Conservation (phyloP, 2,113 vertebrate species). For the Antigone vipio region DNA sequence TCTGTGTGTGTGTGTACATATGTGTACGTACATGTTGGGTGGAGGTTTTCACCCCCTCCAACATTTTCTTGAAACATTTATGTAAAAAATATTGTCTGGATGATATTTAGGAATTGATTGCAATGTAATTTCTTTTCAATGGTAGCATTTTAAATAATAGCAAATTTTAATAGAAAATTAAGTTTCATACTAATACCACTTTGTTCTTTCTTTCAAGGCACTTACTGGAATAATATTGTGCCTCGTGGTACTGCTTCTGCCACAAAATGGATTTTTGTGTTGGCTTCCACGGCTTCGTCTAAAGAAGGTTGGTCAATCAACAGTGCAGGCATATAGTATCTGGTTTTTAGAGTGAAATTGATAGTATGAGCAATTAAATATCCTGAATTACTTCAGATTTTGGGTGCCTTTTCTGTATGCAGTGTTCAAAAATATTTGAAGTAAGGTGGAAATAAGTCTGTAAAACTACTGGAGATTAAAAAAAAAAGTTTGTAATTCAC, state of each 20-base stretch:
- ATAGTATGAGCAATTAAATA: background rate
- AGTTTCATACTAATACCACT: background rate
- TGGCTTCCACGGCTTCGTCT: slow-evolving; percentile 83
- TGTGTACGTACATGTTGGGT: accelerated
- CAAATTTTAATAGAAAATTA: background rate
- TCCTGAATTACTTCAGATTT: background rate
- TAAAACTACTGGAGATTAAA: background rate
- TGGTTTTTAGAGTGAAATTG: background rate
- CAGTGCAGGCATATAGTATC: background rate
- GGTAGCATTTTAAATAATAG: background rate
- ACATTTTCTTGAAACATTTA: background rate
- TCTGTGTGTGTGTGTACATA: background rate
- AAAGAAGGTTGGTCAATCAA: slow-evolving; percentile 79
- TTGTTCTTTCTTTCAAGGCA: slow-evolving; percentile 74
- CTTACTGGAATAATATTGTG: slow-evolving; percentile 90
- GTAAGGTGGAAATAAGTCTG: background rate
- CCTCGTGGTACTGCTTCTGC: slow-evolving; percentile 93
- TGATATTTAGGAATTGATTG: background rate
- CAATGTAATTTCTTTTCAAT: background rate
- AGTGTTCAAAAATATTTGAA: background rate
- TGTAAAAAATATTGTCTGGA: background rate
- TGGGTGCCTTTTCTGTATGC: background rate
- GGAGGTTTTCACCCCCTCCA: background rate
- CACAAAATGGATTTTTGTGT: slow-evolving; percentile 91
- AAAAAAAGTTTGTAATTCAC: background rate